These are phyloP conservation scores for Trachemys scripta DNA, from an alignment of 2,113 vertebrate species.

Conservation along the genomic window DNA sequence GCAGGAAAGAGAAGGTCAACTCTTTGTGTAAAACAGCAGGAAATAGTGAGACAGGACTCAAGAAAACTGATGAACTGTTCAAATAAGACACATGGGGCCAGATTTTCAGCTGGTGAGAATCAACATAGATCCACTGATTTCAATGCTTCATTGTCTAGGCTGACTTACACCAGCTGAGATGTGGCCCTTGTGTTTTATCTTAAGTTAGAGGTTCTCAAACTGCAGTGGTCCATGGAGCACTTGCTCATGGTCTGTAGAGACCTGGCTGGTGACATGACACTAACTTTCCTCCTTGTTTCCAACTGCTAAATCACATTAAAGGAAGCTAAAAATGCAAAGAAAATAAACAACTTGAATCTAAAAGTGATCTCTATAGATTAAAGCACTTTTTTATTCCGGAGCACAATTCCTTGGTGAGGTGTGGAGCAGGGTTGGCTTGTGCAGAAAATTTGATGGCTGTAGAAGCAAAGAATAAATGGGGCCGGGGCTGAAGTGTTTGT, in stretches of 20 bases:
- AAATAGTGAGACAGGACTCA: not conserved
- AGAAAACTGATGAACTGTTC: not conserved
- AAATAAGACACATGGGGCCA: not conserved
- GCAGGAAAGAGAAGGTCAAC: not conserved
- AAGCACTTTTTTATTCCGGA: not conserved
- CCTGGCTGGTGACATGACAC: not conserved
- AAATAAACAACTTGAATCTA: not conserved
- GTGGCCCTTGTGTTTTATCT: not conserved
- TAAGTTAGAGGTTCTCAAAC: not conserved
- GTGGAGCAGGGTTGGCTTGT: rapidly evolving
- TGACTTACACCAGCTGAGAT: not conserved
- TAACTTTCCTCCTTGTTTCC: not conserved
- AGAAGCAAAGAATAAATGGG: not conserved
- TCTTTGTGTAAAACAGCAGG: not conserved
- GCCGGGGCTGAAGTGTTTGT: not conserved
- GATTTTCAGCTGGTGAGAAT: not conserved
- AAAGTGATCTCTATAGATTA: not conserved
- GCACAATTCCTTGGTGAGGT: not conserved
- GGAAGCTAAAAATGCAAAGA: not conserved
- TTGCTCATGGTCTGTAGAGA: not conserved
- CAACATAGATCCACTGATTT: not conserved
- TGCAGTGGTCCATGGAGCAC: not conserved
- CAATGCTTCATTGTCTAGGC: not conserved
- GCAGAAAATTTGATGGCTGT: not conserved
- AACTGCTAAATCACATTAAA: not conserved